Evolutionary conservation across 2,888 invertebrate genomes (phyloP), one percentile per base, ranked within the genome.

Genomic region (Ormia ochracea): DNA sequence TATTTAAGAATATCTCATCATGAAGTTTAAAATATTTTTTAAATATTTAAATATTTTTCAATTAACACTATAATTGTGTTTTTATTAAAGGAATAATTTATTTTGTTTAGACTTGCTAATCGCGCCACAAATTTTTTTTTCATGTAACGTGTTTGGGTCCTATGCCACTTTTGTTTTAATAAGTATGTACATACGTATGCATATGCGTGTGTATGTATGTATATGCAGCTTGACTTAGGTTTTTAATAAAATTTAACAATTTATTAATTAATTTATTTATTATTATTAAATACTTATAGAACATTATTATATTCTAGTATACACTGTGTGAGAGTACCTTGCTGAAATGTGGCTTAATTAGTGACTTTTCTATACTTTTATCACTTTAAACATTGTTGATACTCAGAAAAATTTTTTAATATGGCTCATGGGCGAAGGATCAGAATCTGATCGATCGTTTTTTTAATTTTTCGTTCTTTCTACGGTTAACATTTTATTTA

Each of bases 341-440:
- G n/a, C n/a, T n/a, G n/a, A n/a, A n/a, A n/a, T n/a, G n/a, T n/a
- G n/a, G n/a, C n/a, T n/a, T n/a, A n/a, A 2, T 43, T 12, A n/a
- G 10, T 50, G 6, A 43, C 52, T 28, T 41, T 41, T 41, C 19
- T 31, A 54, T 6, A n/a, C 10, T 45, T 45, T 1, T 23, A 50
- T 4, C 54, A 50, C 36, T 38, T 52, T n/a, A 14, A 41, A 31
- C 50, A 70, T 52, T 52, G 52, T 52, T 52, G 12, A 4, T 43
- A 31, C 52, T 45, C 61, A 59, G 36, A n/a, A 14, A 12, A 58
- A 50, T 59, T 4, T 36, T 41, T 43, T 52, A 59, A 61, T n/a
- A 61, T 75, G 59, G 59, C 68, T 68, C 59, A 52, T 59, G 33
- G 26, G 31, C 50, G 26, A 17, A 59, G 66, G 74, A 28, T 65